phyloP scores from a whole-genome alignment of 2,113 vertebrate genomes.

The Bos indicus region DNA sequence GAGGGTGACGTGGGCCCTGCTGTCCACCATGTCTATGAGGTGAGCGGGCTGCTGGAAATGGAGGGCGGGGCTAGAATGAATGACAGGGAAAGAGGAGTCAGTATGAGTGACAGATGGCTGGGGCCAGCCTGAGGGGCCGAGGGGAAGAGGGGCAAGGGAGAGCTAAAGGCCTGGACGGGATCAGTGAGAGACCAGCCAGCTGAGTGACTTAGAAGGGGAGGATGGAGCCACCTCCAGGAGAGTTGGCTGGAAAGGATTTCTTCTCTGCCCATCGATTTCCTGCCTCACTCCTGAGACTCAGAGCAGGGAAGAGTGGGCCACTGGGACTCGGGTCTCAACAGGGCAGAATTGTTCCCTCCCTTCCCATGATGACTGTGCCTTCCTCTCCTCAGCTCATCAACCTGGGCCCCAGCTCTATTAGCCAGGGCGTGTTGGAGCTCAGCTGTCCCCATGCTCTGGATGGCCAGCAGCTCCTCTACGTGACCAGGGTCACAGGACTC shows the following conservation, averaged over 20 bases:
- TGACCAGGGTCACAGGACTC: constrained; percentile 81
- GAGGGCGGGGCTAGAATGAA: neutral
- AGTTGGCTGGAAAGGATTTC: neutral
- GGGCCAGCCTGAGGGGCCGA: neutral
- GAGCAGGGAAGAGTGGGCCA: neutral
- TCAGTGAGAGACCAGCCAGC: neutral
- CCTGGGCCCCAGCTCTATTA: constrained; percentile 89
- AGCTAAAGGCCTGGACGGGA: neutral
- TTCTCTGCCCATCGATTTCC: neutral
- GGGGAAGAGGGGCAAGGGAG: neutral
- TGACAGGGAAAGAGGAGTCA: neutral
- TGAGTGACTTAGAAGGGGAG: neutral
- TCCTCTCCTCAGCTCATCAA: constrained; percentile 84
- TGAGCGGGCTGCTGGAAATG: constrained; percentile 60
- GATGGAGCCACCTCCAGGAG: neutral
- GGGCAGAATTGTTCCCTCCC: neutral
- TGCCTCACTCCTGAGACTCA: neutral
- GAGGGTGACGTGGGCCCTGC: constrained; percentile 88
- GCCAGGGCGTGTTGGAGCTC: constrained; percentile 84
- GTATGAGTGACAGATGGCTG: neutral
- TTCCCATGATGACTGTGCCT: neutral
- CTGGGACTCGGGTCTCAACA: neutral
- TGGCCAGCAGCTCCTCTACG: constrained; percentile 82
- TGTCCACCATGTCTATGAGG: constrained; percentile 92
- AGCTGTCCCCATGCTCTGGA: constrained; percentile 84